Percentiles rank a stretch among this genome's conserved stretches.
These are phyloP conservation scores for Sciurus vulgaris DNA, from an alignment of 2,797 vertebrate genomes.

Conservation along the genomic window DNA sequence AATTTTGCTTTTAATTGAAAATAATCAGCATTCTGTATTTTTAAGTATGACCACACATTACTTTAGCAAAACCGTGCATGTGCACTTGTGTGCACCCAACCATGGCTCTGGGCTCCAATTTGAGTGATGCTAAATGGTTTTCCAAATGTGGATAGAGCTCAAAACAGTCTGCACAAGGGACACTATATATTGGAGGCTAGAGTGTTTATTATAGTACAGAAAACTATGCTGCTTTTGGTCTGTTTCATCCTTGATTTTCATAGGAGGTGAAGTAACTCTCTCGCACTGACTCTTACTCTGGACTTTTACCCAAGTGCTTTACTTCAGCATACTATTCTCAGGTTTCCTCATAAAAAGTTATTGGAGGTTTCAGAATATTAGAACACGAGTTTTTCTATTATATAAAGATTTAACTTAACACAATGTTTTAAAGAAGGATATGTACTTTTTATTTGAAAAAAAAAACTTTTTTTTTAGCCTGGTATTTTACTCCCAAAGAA, in stretches of 20 bases:
- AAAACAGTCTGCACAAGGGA: background rate
- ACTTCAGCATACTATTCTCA: background rate
- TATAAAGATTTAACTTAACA: background rate
- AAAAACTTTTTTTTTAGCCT: background rate
- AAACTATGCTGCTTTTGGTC: background rate
- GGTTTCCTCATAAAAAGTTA: slow-evolving; percentile 49
- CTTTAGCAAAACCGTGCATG: background rate
- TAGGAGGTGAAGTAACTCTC: fast-evolving
- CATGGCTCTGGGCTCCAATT: background rate
- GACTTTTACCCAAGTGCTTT: background rate
- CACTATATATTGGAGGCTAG: background rate
- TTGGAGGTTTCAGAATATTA: slow-evolving; percentile 46
- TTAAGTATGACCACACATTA: background rate
- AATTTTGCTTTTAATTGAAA: slow-evolving; percentile 29
- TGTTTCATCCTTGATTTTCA: background rate
- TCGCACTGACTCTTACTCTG: background rate
- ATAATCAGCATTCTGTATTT: background rate
- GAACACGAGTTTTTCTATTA: slow-evolving; percentile 13
- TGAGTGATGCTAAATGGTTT: slow-evolving; percentile 38
- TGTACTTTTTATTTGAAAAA: background rate
- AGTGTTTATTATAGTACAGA: background rate
- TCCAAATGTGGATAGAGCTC: background rate
- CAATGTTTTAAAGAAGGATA: background rate
- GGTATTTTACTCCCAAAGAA: background rate
- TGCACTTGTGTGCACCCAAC: background rate